Evolutionary conservation across 2,113 vertebrate genomes (phyloP), one percentile per base, ranked within the genome.

Genomic region (Psilopsiagon aymara): DNA sequence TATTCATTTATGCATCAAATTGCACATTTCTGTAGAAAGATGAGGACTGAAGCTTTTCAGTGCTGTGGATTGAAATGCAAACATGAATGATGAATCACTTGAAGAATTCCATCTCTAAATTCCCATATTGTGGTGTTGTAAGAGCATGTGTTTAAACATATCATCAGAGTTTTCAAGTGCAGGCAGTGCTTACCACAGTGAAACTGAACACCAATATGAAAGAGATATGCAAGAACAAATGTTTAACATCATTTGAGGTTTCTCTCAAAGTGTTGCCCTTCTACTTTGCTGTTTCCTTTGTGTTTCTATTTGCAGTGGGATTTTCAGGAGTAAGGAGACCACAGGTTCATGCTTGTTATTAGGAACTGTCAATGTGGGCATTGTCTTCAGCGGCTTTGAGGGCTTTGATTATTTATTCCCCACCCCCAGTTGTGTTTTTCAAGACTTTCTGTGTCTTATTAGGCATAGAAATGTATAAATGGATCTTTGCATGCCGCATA

Each of bases 1-100:
- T 97, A 97, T 95, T 96, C 93, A 97, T 97, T 70, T 94, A 47
- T 55, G 87, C 74, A n/a, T 68, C 66, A 78, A 55, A 92, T 71
- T 57, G 62, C 81, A 64, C 35, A n/a, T 95, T 96, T 83, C 63
- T 91, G 13, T 12, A 88, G 69, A 59, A 57, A n/a, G 78, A 86
- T 15, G 85, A 88, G 52, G 73, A 59, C 76, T 77, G 73, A 66
- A 70, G 86, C 92, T 86, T 94, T 96, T 96, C 81, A 91, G 64
- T 57, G 85, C 90, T 73, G 67, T 17, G 20, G 37, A 85, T 49
- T 78, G 70, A 91, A 87, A 93, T 90, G 92, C 84, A 92, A 69
- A 93, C 92, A 86, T 90, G 90, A 84, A 53, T 83, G 70, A 43
- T 25, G 66, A 73, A 94, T 86, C 82, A 70, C 44, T 92, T 31